Evolutionary conservation across 1,140 invertebrate genomes (phyloP).

Genomic region (Trissolcus basalis): DNA sequence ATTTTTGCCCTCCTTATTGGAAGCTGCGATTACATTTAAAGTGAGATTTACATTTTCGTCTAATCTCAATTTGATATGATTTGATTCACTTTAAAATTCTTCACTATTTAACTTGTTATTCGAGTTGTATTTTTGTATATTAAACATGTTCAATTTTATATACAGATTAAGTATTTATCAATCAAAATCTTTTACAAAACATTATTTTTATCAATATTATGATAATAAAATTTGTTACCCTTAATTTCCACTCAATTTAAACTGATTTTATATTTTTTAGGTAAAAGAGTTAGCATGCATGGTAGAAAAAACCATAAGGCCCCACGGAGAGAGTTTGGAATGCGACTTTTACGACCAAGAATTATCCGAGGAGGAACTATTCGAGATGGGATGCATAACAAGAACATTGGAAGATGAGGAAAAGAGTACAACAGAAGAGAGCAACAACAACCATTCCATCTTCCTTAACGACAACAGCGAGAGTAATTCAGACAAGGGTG

Average conservation of each 20-base stretch:
- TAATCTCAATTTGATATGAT: too few relatives aligned
- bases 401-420: background rate
- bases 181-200: too few relatives aligned
- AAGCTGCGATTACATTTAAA: constrained; percentile 78
- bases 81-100: too few relatives aligned
- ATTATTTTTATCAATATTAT: too few relatives aligned
- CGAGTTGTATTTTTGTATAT: too few relatives aligned
- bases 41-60: too few relatives aligned
- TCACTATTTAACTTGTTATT: too few relatives aligned
- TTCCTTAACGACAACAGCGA: constrained; percentile 32
- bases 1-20: constrained; percentile 74
- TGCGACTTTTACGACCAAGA: constrained; percentile 30
- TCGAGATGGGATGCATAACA: constrained; percentile 34
- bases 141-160: too few relatives aligned
- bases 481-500: constrained; percentile 20
- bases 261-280: constrained; percentile 58
- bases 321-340: constrained; percentile 44
- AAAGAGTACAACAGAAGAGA: constrained; percentile 9
- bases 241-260: background rate
- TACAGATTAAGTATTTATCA: too few relatives aligned
- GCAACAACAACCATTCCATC: constrained; percentile 23
- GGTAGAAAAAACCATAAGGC: constrained; percentile 65
- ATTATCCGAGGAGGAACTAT: constrained; percentile 34
- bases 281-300: constrained; percentile 74
- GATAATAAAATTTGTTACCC: too few relatives aligned